Evolutionary conservation across 2,797 vertebrate species (phyloP), one percentile per base, ranked within the genome.

Genomic region (Stomatorhinus walkeri): DNA sequence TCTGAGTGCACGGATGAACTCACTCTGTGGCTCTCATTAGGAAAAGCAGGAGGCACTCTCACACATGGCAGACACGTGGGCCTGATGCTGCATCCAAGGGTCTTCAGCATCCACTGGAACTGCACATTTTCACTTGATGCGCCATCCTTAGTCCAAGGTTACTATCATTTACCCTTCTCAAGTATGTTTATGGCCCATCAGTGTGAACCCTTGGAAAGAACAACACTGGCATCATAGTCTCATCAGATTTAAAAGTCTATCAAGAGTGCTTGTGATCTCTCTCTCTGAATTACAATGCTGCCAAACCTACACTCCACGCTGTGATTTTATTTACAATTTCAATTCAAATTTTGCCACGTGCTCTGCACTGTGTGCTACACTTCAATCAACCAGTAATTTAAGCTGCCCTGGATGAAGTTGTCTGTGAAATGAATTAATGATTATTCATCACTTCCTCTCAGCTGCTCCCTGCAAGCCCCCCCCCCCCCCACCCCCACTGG

Each of bases 211-310:
- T 61, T 85, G 24, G 85, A 61, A 59, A 87, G 83, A 85, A 85
- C 24, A 87, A 87, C 85, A 87, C 12, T 87, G 54, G 46, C 28
- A 36, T 43, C 32, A 87, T 87, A 40, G 59, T 40, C 51, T 87
- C 54, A 61, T 40, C 52, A 40, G 85, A 87, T 87, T 87, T 87
- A 43, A 87, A 87, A 85, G 56, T 49, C 83, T 85, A 49, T 54
- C 84, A 61, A 68, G 54, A 61, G 49, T 86, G 85, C 28, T 85
- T 61, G 14, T 86, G 59, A 10, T 68, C n/a, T 16, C 48, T 2
- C 85, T 56, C 54, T 59, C 28, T 87, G 32, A 87, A 56, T 87
- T 87, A 61, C 22, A 40, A 24, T 49, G 83, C 83, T 85, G 83
- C 24, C 46, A 85, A 19, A 22, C 85, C 32, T 56, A 40, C 52